Percentiles rank a stretch among this genome's conserved stretches.
phyloP scores from a whole-genome alignment of 2,113 vertebrate species.

The Python bivittatus region DNA sequence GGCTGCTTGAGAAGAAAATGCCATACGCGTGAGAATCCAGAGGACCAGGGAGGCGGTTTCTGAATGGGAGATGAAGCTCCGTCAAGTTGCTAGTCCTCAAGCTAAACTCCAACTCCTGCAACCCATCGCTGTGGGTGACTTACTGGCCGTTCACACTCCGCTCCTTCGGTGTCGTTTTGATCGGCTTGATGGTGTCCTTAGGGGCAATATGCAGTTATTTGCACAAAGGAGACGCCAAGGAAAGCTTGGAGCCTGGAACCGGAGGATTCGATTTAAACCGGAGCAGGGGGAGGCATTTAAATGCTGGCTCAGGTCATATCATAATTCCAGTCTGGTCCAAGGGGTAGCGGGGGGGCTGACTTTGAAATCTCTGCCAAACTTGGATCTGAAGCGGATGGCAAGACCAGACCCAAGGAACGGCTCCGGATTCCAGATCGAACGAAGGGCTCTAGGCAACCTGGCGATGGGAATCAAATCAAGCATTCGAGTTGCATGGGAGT shows the following conservation, averaged over 20 bases:
- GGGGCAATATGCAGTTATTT: too few relatives aligned
- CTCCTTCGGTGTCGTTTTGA: too few relatives aligned
- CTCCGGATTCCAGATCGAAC: too few relatives aligned
- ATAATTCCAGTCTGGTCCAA: background rate
- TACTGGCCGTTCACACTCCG: too few relatives aligned
- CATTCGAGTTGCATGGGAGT: too few relatives aligned
- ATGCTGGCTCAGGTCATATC: background rate
- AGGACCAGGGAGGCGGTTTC: background rate
- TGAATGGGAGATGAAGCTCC: background rate
- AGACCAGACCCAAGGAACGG: too few relatives aligned
- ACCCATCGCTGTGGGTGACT: background rate
- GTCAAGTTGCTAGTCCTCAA: background rate
- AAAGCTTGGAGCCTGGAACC: background rate
- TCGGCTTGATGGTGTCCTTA: too few relatives aligned
- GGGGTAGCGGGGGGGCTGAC: too few relatives aligned
- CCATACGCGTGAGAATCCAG: background rate
- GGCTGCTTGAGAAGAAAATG: background rate
- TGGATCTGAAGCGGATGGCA: too few relatives aligned
- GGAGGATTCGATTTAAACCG: background rate
- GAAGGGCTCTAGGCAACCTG: too few relatives aligned
- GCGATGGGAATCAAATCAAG: too few relatives aligned
- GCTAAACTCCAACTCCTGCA: background rate
- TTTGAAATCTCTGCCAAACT: too few relatives aligned
- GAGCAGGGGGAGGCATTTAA: background rate
- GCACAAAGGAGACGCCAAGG: background rate